A percentile compares a stretch with the other conserved stretches of the same genome.
These are phyloP conservation scores for Hesperia comma DNA, from an alignment of 2,888 invertebrate species.

Conservation along the genomic window DNA sequence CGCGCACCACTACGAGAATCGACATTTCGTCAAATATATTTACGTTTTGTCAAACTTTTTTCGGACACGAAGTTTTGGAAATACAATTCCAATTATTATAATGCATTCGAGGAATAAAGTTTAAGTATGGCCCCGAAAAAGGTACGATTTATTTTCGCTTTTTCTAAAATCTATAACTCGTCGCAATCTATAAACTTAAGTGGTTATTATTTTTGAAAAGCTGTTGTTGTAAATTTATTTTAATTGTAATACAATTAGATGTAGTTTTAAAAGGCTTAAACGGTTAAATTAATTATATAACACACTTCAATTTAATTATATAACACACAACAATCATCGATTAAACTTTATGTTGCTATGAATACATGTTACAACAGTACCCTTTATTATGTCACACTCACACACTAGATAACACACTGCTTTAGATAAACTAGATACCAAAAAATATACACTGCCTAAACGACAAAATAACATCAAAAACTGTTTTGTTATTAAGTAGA, in stretches of 20 bases:
- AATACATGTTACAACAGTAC: neutral
- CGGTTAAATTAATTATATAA: too few relatives aligned
- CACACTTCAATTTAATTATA: neutral
- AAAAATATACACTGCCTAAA: neutral
- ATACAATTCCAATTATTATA: neutral
- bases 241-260: too few relatives aligned
- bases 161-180: neutral
- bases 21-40: conserved; percentile 59
- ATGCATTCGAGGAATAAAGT: conserved; percentile 21
- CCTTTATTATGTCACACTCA: neutral
- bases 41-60: conserved; percentile 62
- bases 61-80: conserved; percentile 9
- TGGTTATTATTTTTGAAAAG: neutral
- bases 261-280: too few relatives aligned
- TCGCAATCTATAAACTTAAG: neutral
- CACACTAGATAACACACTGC: neutral
- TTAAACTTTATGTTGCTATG: conserved; percentile 37
- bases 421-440: neutral
- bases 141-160: conserved; percentile 56
- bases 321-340: conserved; percentile 31
- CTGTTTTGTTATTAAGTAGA: neutral
- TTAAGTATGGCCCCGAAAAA: conserved; percentile 72
- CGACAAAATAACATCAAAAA: neutral
- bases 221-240: too few relatives aligned
- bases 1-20: conserved; percentile 60